phyloP scores from a whole-genome alignment of 2,797 vertebrate species.

The Sebastes hopkinsi region DNA sequence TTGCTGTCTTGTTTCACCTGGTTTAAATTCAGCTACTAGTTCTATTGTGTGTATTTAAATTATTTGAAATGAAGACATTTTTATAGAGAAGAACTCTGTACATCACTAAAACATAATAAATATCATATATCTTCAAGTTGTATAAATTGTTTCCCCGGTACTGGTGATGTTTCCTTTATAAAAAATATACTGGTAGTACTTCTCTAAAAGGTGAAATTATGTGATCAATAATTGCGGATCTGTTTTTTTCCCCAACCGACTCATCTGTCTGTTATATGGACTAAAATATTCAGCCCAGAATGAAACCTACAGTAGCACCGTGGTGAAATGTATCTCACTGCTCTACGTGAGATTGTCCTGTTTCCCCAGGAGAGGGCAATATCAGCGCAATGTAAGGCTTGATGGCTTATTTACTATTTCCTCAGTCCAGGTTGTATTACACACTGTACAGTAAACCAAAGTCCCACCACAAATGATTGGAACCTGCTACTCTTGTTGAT shows the following conservation, averaged over 20 bases:
- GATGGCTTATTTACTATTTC: not conserved
- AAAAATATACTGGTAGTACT: not conserved
- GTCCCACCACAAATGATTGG: not conserved
- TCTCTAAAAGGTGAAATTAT: not conserved
- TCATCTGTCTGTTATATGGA: not conserved
- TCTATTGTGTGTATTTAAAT: not conserved
- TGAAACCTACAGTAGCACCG: not conserved
- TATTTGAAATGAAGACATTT: not conserved
- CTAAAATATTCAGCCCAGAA: not conserved
- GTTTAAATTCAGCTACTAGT: not conserved
- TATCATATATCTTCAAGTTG: not conserved
- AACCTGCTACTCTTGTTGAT: not conserved
- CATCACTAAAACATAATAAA: not conserved
- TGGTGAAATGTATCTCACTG: not conserved
- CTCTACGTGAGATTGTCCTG: not conserved
- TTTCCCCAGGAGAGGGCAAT: slow-evolving; percentile 6
- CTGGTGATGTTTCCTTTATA: not conserved
- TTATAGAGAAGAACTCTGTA: not conserved
- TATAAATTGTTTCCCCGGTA: not conserved
- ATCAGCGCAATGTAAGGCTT: not conserved
- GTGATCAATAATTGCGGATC: not conserved
- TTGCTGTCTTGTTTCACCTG: too few relatives aligned
- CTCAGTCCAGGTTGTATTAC: not conserved
- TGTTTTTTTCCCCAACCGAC: not conserved
- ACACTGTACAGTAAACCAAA: not conserved